Conservation (phyloP, 2,797 vertebrate species). For the Valencia hispanica region DNA sequence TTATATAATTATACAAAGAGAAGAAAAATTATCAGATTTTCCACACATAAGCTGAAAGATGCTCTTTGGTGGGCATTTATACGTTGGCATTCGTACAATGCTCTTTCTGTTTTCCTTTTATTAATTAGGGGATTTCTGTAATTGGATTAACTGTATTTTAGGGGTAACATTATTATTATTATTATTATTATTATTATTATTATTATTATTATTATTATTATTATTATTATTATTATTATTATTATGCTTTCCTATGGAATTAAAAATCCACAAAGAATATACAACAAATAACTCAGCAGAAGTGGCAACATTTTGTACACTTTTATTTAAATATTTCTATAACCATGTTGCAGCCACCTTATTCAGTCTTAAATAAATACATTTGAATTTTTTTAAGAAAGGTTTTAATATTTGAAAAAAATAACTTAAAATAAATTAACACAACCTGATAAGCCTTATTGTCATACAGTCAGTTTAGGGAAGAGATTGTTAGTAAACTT, state of each 20-base stretch:
- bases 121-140: background rate
- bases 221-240: too few species aligned
- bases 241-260: background rate
- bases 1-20: background rate
- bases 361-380: too few species aligned
- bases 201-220: too few species aligned
- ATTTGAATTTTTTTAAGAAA: background rate
- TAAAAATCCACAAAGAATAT: background rate
- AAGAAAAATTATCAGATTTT: too few species aligned
- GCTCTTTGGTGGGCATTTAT: background rate
- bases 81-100: background rate
- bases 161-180: background rate
- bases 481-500: background rate
- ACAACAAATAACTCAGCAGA: background rate
- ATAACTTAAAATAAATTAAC: background rate
- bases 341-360: background rate
- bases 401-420: background rate
- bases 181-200: too few species aligned
- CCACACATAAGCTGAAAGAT: background rate
- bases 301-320: background rate
- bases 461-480: background rate
- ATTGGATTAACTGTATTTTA: background rate
- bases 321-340: background rate
- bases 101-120: background rate
- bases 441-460: background rate